These are phyloP conservation scores for Antechinus flavipes DNA, from an alignment of 2,113 vertebrate species.

Conservation along the genomic window DNA sequence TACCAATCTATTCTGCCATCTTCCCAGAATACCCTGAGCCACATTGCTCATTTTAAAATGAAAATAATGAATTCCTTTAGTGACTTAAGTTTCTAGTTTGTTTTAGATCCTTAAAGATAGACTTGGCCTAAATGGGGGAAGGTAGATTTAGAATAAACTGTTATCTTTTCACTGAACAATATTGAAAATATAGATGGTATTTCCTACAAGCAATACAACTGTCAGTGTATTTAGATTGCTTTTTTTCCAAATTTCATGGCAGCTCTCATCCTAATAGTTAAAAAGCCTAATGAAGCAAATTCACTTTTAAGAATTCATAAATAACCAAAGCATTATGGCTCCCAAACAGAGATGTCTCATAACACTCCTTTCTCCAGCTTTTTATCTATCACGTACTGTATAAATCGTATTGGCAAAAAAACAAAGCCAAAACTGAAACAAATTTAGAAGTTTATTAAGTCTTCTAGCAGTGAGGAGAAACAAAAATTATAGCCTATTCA, in stretches of 20 bases:
- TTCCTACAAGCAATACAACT: not conserved
- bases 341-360: not conserved
- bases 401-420: not conserved
- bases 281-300: not conserved
- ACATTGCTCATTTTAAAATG: not conserved
- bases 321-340: not conserved
- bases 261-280: not conserved
- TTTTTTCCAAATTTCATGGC: not conserved
- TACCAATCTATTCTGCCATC: too few species aligned
- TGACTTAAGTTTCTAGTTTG: not conserved
- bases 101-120: not conserved
- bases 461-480: not conserved
- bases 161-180: not conserved
- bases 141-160: not conserved
- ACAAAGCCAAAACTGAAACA: not conserved
- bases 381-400: not conserved
- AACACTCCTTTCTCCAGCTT: not conserved
- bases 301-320: not conserved
- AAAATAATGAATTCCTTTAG: not conserved
- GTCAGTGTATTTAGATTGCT: not conserved
- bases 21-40: too few species aligned
- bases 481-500: not conserved
- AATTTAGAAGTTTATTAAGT: not conserved
- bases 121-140: not conserved
- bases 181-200: not conserved